Conservation (phyloP, 2,797 vertebrate genomes). For the Ataeniobius toweri region DNA sequence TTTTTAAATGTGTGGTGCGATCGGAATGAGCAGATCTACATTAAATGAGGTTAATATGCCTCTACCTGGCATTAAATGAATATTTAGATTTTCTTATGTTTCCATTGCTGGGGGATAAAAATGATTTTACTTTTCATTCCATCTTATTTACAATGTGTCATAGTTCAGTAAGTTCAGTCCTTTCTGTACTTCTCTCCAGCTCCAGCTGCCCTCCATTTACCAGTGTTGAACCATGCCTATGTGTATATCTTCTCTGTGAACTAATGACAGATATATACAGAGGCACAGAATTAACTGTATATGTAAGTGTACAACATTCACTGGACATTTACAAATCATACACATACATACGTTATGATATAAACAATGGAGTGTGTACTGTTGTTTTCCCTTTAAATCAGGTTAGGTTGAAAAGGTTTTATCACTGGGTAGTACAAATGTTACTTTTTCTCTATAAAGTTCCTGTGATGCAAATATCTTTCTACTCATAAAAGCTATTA, state of each 20-base stretch:
- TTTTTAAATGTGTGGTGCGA: slow-evolving; percentile 51
- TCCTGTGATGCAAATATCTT: slow-evolving; percentile 53
- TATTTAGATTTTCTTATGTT: slow-evolving; percentile 55
- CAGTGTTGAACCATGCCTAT: slow-evolving; percentile 69
- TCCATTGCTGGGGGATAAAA: slow-evolving; percentile 55
- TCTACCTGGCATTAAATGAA: slow-evolving; percentile 64
- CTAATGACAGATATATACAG: slow-evolving; percentile 74
- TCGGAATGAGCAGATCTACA: slow-evolving; percentile 60
- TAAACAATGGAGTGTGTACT: slow-evolving; percentile 53
- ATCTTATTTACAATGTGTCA: slow-evolving; percentile 73
- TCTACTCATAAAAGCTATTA: slow-evolving; percentile 40
- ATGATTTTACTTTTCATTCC: slow-evolving; percentile 53
- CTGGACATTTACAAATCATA: slow-evolving; percentile 73
- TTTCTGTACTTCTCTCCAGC: slow-evolving; percentile 76
- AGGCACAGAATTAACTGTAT: slow-evolving; percentile 71
- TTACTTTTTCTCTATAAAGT: slow-evolving; percentile 39
- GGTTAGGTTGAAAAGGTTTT: slow-evolving; percentile 50
- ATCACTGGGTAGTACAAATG: slow-evolving; percentile 43
- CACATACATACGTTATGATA: slow-evolving; percentile 62
- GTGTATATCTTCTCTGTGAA: slow-evolving; percentile 74
- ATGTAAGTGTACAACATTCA: slow-evolving; percentile 68
- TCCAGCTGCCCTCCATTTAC: slow-evolving; percentile 72
- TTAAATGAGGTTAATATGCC: slow-evolving; percentile 52
- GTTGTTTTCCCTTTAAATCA: slow-evolving; percentile 61
- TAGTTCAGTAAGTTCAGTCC: slow-evolving; percentile 73